Conservation (phyloP, 2,113 vertebrate genomes). For the Alosa alosa region DNA sequence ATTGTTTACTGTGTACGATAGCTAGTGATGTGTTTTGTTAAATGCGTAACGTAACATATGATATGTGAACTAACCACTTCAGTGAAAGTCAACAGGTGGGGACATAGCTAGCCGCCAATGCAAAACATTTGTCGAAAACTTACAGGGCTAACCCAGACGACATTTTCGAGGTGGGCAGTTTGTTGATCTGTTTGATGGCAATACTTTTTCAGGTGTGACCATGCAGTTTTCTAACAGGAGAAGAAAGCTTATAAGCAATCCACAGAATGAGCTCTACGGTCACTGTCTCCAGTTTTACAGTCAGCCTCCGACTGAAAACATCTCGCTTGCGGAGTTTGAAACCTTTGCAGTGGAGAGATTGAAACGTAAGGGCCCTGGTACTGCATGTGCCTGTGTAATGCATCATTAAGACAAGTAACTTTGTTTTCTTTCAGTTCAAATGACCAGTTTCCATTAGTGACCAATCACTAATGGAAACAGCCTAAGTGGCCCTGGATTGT, state of each 20-base stretch:
- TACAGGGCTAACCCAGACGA: neutral
- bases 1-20: neutral
- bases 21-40: too few relatives aligned
- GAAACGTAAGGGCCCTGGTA: slow-evolving; percentile 74
- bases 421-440: neutral
- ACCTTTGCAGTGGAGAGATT: slow-evolving; percentile 86
- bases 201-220: slow-evolving; percentile 24
- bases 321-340: slow-evolving; percentile 89
- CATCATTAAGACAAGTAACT: neutral
- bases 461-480: too few relatives aligned
- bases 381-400: neutral
- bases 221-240: slow-evolving; percentile 63
- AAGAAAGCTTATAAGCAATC: slow-evolving; percentile 53
- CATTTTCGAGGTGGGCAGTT: neutral
- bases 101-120: too few relatives aligned
- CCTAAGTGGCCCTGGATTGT: too few relatives aligned
- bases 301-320: slow-evolving; percentile 83
- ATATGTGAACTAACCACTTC: neutral
- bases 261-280: slow-evolving; percentile 72
- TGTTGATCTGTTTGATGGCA: neutral
- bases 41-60: neutral
- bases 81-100: neutral
- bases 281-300: slow-evolving; percentile 87
- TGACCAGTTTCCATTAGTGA: neutral
- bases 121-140: neutral